These are phyloP conservation scores for Carettochelys insculpta DNA, from an alignment of 2,113 vertebrate genomes.

Conservation along the genomic window DNA sequence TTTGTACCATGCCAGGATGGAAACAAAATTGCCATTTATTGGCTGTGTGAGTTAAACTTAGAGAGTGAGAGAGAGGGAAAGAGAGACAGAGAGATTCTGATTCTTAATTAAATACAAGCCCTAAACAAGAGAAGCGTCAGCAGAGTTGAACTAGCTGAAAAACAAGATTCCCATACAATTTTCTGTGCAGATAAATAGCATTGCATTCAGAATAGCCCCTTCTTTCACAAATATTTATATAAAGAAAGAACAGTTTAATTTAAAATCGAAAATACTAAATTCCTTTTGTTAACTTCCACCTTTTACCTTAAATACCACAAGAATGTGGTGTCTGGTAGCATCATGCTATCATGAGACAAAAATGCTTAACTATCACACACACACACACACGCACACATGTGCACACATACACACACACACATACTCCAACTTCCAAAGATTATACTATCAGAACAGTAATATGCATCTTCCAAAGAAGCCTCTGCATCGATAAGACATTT, in stretches of 20 bases:
- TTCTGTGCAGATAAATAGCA: constrained; percentile 11
- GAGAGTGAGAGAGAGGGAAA: too few species aligned
- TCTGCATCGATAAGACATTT: neutral
- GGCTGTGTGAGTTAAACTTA: constrained; percentile 56
- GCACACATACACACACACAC: neutral
- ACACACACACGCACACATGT: neutral
- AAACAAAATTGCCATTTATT: constrained; percentile 62
- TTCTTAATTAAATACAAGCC: constrained; percentile 50
- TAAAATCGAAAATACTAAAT: constrained; percentile 52
- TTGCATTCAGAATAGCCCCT: neutral
- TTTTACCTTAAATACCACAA: constrained; percentile 56
- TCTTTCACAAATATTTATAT: neutral
- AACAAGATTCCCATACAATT: constrained; percentile 45
- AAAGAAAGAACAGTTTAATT: constrained; percentile 17
- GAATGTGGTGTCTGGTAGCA: constrained; percentile 43
- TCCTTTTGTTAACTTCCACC: constrained; percentile 50
- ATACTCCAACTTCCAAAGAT: neutral
- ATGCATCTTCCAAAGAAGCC: neutral
- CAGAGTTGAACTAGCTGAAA: constrained; percentile 49
- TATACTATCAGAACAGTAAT: neutral
- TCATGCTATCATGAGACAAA: constrained; percentile 26
- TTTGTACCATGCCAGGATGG: constrained; percentile 64
- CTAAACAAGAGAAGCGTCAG: constrained; percentile 12
- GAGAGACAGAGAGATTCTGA: constrained; percentile 47
- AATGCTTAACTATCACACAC: constrained; percentile 13